These are phyloP conservation scores for Neodontobutis hainanensis DNA, from an alignment of 2,113 vertebrate genomes.

Conservation along the genomic window DNA sequence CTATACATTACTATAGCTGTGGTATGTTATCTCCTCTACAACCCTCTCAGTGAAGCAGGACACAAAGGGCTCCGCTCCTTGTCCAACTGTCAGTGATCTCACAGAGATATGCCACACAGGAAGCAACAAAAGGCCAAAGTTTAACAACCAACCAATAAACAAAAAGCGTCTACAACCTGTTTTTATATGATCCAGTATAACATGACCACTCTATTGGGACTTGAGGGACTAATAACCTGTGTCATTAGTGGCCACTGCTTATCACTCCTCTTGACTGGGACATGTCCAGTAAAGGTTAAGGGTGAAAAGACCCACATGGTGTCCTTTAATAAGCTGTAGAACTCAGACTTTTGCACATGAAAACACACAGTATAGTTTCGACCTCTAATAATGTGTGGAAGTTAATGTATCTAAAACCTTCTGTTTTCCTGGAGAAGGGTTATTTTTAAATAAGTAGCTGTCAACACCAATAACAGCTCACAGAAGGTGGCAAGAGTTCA, in stretches of 20 bases:
- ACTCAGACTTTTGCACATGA: too few species aligned
- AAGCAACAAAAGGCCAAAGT: constrained; percentile 60
- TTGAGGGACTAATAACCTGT: constrained; percentile 59
- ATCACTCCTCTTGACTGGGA: constrained; percentile 64
- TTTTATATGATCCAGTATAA: constrained; percentile 65
- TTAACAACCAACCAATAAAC: constrained; percentile 68
- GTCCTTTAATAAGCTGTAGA: too few species aligned
- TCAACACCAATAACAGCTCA: too few species aligned
- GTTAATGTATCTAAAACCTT: too few species aligned
- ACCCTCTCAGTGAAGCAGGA: not conserved
- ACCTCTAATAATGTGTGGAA: too few species aligned
- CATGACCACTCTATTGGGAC: constrained; percentile 39
- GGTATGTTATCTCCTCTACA: not conserved
- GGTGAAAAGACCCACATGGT: not conserved
- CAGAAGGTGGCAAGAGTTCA: too few species aligned
- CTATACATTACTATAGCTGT: too few species aligned
- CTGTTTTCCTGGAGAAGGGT: too few species aligned
- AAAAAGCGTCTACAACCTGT: constrained; percentile 48
- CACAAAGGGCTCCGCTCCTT: not conserved
- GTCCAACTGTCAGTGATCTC: constrained; percentile 28
- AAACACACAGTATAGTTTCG: too few species aligned
- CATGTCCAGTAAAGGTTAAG: constrained; percentile 32
- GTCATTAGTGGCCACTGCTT: constrained; percentile 58
- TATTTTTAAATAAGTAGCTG: too few species aligned
- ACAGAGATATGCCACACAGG: constrained; percentile 35